phyloP scores from a whole-genome alignment of 2,797 vertebrate genomes.

The Lithobates sylvaticus region DNA sequence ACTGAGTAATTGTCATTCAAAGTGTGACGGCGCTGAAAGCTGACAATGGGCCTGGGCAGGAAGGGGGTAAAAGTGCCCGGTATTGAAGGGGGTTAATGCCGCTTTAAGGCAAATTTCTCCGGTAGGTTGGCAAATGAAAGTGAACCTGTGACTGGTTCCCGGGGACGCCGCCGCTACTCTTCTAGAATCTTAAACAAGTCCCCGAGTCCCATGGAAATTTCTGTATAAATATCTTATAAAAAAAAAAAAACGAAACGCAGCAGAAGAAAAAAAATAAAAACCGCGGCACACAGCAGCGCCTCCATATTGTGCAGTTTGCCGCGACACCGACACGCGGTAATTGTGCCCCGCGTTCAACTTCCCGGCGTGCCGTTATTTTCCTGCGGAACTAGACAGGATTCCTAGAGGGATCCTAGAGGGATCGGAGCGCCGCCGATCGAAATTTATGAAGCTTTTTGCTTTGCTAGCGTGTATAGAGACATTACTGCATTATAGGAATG shows the following conservation, averaged over 20 bases:
- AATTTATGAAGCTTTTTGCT: conserved; percentile 43
- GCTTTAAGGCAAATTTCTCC: background rate
- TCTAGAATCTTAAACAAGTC: background rate
- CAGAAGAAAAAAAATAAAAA: background rate
- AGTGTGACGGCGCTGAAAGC: too few relatives aligned
- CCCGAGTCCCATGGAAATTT: background rate
- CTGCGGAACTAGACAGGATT: conserved; percentile 15
- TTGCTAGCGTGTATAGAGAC: background rate
- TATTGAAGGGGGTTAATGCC: too few relatives aligned
- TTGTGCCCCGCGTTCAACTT: conserved; percentile 17
- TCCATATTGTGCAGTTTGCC: background rate
- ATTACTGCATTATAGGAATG: conserved; percentile 27
- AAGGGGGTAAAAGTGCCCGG: too few relatives aligned
- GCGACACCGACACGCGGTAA: conserved; percentile 19
- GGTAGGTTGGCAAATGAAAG: background rate
- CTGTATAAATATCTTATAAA: background rate
- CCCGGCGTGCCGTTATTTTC: background rate
- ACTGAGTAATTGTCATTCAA: too few relatives aligned
- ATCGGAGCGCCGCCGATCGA: conserved; percentile 13
- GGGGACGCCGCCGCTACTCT: background rate
- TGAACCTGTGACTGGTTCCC: background rate
- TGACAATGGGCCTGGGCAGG: too few relatives aligned
- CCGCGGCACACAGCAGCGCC: background rate
- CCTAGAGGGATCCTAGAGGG: conserved; percentile 30
- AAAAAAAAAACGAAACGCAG: background rate